phyloP scores from a whole-genome alignment of 1,140 invertebrate species.

The Copidosoma floridanum region DNA sequence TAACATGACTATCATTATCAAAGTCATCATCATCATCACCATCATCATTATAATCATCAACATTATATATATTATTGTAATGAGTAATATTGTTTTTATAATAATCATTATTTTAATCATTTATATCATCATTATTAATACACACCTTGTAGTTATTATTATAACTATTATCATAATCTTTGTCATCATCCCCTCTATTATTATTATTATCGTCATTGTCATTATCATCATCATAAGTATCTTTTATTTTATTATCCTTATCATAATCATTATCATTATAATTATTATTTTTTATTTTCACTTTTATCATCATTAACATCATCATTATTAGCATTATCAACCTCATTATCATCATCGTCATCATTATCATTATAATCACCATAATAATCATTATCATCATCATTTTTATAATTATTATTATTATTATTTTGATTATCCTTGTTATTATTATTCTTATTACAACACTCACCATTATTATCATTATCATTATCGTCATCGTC shows the following conservation, averaged over 20 bases:
- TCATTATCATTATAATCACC: not conserved
- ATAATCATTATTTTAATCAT: not conserved
- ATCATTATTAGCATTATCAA: not conserved
- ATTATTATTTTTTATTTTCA: no score
- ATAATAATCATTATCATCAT: not conserved
- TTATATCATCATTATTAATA: not conserved
- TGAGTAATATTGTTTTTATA: not conserved
- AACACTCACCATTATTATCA: not conserved
- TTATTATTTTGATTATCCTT: not conserved
- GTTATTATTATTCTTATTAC: not conserved
- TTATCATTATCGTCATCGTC: not conserved
- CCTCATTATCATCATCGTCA: not conserved
- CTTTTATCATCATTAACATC: no score
- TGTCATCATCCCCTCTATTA: no score
- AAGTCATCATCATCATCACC: no score
- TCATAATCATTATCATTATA: no score
- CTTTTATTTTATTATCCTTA: no score
- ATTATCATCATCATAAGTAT: no score
- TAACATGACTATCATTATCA: no score
- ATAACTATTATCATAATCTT: no score
- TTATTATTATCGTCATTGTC: no score
- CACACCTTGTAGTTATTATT: no score
- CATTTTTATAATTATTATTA: not conserved
- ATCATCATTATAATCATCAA: not conserved
- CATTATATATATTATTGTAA: not conserved